Percentiles rank a stretch among this genome's conserved stretches.
Evolutionary conservation across 1,140 invertebrate genomes (phyloP).

Genomic region (Drosophila paulistorum): DNA sequence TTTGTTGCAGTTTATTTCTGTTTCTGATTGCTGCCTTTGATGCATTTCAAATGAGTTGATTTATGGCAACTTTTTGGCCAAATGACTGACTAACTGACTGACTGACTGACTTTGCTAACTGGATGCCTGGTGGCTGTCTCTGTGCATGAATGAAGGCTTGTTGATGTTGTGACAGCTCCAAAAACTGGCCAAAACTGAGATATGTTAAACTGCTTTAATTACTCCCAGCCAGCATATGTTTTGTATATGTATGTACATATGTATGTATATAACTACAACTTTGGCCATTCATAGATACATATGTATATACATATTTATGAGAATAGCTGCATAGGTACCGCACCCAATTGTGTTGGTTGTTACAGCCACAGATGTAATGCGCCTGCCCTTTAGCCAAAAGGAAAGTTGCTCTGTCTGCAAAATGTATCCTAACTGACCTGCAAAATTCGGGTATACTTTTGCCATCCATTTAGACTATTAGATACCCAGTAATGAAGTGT

Average conservation of each 20-base stretch:
- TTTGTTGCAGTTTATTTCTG: conserved; percentile 62
- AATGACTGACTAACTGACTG: conserved; percentile 32
- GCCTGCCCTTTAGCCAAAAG: conserved; percentile 71
- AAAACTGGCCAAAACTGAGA: conserved; percentile 66
- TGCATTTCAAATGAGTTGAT: conserved; percentile 81
- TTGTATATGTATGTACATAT: conserved; percentile 18
- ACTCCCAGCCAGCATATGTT: conserved; percentile 56
- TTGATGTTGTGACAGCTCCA: conserved; percentile 78
- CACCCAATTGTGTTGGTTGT: conserved; percentile 53
- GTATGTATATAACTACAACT: conserved; percentile 24
- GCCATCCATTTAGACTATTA: conserved; percentile 6
- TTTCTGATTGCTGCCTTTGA: conserved; percentile 79
- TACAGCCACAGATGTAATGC: conserved; percentile 29
- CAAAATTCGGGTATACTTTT: conserved; percentile 46
- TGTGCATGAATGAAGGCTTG: conserved; percentile 77
- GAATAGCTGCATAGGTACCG: conserved; percentile 56
- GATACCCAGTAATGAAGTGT: not conserved
- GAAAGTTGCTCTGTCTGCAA: conserved; percentile 59
- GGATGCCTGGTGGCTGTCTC: conserved; percentile 65
- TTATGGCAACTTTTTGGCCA: conserved; percentile 70
- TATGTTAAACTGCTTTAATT: conserved; percentile 81
- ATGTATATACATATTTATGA: conserved; percentile 67
- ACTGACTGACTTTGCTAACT: conserved; percentile 46
- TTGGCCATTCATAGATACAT: conserved; percentile 31
- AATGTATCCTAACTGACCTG: conserved; percentile 72